Evolutionary conservation across 2,888 invertebrate genomes (phyloP), one percentile per base, ranked within the genome.

Genomic region (Sesia bembeciformis): DNA sequence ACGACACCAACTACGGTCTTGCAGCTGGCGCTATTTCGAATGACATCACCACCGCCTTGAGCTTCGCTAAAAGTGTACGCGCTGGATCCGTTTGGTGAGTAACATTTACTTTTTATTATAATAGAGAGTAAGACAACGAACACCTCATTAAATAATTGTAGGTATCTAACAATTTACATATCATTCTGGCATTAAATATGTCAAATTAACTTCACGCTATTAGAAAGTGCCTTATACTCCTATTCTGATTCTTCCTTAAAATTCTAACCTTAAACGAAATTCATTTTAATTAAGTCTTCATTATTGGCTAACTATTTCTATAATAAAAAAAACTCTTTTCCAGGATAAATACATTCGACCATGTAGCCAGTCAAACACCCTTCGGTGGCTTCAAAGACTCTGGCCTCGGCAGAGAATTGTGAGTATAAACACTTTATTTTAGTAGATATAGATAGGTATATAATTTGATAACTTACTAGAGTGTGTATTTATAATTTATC

Each of bases 331-430:
- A 23, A 1, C 23, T 23, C 23, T 23, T 23, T 73, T 81, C 52
- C 74, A 94, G 94, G 94, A 88, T 95, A 0, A 95, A 95, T 71
- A 93, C 93, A 52, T 95, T 93, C 66, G 93, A 94, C 65, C 91
- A 92, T 58, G 90, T 93, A 2, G 88, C 92, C 5, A 91, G 93
- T 43, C 96, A 96, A 77, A 93, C 95, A 53, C 97, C 97, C 3
- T 97, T 97, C 73, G 97, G 97, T 39, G 97, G 97, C 50, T 97
- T 92, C 78, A 97, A 97, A 73, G 92, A 94, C 65, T 96, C 96
- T 38, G 97, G 97, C 53, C 90, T 94, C 60, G 97, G 97, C 7
- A 92, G 96, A 66, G 97, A 97, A 82, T 72, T 93, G 90, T 92
- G 78, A 88, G 91, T 82, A 62, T 53, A 49, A 23, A 23, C 7